Evolutionary conservation across 2,888 invertebrate species (phyloP).

Genomic region (Noctua janthe): DNA sequence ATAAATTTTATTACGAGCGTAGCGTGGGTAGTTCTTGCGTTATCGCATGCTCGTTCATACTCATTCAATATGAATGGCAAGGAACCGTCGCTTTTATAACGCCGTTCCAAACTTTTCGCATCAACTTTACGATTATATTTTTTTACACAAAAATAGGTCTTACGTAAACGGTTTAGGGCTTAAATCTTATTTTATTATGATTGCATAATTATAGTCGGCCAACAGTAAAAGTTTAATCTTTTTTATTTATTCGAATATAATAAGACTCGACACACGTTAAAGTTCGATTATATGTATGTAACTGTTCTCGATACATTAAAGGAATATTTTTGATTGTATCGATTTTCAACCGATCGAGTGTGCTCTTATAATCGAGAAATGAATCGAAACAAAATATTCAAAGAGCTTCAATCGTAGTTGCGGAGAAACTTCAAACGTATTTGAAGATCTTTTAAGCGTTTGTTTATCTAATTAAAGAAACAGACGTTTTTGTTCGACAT

Average conservation of each 20-base stretch:
- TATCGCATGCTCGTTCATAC: conserved; percentile 70
- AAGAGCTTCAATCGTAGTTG: conserved; percentile 43
- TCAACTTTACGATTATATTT: conserved; percentile 68
- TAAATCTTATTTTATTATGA: conserved; percentile 24
- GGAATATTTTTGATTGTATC: not conserved
- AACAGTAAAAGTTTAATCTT: conserved; percentile 5
- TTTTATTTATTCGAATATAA: conserved; percentile 22
- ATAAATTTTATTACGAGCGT: conserved; percentile 59
- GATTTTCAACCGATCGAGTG: conserved; percentile 12
- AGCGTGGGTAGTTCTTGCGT: conserved; percentile 68
- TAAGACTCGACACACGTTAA: not conserved
- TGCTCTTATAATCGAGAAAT: conserved; percentile 15
- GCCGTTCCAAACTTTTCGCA: conserved; percentile 65
- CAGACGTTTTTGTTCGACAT: conserved; percentile 52
- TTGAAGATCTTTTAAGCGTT: conserved; percentile 65
- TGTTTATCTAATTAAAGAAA: conserved; percentile 68
- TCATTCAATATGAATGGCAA: conserved; percentile 78
- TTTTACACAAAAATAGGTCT: conserved; percentile 42
- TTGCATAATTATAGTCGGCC: conserved; percentile 8
- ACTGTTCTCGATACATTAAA: not conserved
- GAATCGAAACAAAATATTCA: conserved; percentile 38
- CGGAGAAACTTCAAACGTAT: conserved; percentile 70
- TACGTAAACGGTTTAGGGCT: conserved; percentile 22
- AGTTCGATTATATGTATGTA: not conserved
- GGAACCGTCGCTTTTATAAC: conserved; percentile 67